Base-by-base conservation (phyloP, 2,113 vertebrate species). In the Agelaius tricolor region DNA sequence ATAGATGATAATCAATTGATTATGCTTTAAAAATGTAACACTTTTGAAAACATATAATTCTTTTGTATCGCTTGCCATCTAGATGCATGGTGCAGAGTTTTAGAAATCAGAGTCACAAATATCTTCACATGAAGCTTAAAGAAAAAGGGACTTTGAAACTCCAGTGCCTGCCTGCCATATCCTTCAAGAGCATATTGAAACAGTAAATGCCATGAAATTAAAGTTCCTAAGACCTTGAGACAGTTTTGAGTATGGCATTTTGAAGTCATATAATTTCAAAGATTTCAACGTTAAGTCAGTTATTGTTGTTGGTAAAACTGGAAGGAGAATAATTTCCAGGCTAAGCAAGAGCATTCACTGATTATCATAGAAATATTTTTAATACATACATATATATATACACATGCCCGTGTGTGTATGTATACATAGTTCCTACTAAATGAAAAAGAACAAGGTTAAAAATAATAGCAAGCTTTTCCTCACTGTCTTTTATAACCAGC, bases 1-100 rank as follows among this genome's bases (percentile, higher is more conserved):
- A 97, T 92, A 97, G 97, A 97, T 96, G 74, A 93, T 97, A 97
- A 98, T 97, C 93, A 93, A 92, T 86, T 97, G 93, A 98, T 96
- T 96, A 95, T 82, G 87, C 86, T 90, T 96, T 97, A 96, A 97
- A 93, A 96, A 95, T 72, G 20, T 79, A 93, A 74, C 74, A 89
- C 85, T 97, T 97, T 69, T 93, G 94, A 79, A 90, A 94, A 91
- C 11, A 65, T 72, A 44, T 10, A 3, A 43, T 76, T 68, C 69
- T 54, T 81, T 84, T 81, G 22, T 57, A 94, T 84, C 1, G 1
- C 51, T 85, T 74, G 78, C 65, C 46, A 84, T 66, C 54, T 57
- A 82, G 83, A 78, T 13, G 57, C 26, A 68, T 9, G 15, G 28
- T 30, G 65, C 18, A 63, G 55, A 86, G 43, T 44, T 90, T 78